These are phyloP conservation scores for Brachyptera putata DNA, from an alignment of 2,888 invertebrate species.

Conservation along the genomic window DNA sequence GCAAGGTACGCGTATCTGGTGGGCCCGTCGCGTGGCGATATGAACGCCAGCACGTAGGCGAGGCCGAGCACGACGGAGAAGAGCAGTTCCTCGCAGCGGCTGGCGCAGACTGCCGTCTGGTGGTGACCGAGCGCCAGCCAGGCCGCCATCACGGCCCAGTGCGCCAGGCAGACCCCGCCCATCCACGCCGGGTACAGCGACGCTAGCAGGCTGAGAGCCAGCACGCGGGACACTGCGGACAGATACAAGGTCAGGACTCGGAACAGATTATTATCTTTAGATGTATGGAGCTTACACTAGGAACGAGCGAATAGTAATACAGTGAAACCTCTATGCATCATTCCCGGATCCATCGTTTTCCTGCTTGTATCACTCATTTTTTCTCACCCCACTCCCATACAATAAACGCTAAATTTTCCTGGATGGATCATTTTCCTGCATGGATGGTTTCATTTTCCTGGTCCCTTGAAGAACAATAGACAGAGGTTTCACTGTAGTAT, in stretches of 20 bases:
- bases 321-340: too few relatives aligned
- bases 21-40: slow-evolving; percentile 57
- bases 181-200: slow-evolving; percentile 51
- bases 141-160: slow-evolving; percentile 54
- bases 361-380: too few relatives aligned
- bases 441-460: too few relatives aligned
- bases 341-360: too few relatives aligned
- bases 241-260: background rate
- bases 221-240: slow-evolving; percentile 49
- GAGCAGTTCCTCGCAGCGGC: slow-evolving; percentile 46
- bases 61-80: slow-evolving; percentile 53
- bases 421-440: too few relatives aligned
- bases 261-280: too few relatives aligned
- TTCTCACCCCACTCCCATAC: too few relatives aligned
- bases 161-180: slow-evolving; percentile 48
- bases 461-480: too few relatives aligned
- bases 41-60: slow-evolving; percentile 57
- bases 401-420: too few relatives aligned
- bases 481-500: too few relatives aligned
- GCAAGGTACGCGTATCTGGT: slow-evolving; percentile 51
- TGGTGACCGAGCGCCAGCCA: slow-evolving; percentile 52
- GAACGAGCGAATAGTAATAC: too few relatives aligned
- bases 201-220: slow-evolving; percentile 54
- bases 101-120: slow-evolving; percentile 46
- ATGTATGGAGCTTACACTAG: too few relatives aligned